phyloP scores from a whole-genome alignment of 2,888 invertebrate genomes.

The Shargacucullia verbasci region DNA sequence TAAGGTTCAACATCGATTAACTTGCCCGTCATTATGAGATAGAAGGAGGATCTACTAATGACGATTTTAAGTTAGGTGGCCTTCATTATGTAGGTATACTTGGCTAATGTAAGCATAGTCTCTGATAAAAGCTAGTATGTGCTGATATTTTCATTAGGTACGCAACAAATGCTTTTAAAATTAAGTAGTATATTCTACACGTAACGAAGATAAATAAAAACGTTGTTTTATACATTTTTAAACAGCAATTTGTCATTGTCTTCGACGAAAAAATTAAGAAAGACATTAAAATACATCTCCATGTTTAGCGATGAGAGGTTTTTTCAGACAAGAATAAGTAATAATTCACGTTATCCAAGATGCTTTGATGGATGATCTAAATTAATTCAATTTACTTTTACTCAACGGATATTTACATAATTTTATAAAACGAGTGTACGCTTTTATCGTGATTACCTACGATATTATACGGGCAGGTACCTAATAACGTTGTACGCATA shows the following conservation, averaged over 20 bases:
- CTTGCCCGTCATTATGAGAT: too few species aligned
- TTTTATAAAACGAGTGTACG: constrained; percentile 37
- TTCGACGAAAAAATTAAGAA: constrained; percentile 62
- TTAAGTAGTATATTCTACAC: constrained; percentile 8
- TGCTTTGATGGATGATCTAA: constrained; percentile 80
- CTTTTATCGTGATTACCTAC: constrained; percentile 60
- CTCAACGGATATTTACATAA: constrained; percentile 57
- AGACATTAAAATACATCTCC: constrained; percentile 67
- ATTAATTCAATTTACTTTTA: constrained; percentile 74
- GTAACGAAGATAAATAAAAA: constrained; percentile 22
- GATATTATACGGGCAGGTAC: constrained; percentile 20
- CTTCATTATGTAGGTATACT: too few species aligned
- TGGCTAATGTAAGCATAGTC: too few species aligned
- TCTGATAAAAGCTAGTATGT: background rate
- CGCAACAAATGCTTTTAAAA: constrained; percentile 24
- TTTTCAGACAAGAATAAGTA: constrained; percentile 64
- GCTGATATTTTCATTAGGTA: constrained; percentile 14
- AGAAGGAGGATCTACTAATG: too few species aligned
- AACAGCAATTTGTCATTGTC: constrained; percentile 63
- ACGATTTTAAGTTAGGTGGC: too few species aligned
- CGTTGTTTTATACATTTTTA: constrained; percentile 34
- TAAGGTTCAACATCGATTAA: too few species aligned
- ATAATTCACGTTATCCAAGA: constrained; percentile 67
- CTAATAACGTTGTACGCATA: background rate
- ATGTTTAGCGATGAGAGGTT: constrained; percentile 63